Evolutionary conservation across 2,113 vertebrate species (phyloP).

Genomic region (Ivindomyrus marchei): DNA sequence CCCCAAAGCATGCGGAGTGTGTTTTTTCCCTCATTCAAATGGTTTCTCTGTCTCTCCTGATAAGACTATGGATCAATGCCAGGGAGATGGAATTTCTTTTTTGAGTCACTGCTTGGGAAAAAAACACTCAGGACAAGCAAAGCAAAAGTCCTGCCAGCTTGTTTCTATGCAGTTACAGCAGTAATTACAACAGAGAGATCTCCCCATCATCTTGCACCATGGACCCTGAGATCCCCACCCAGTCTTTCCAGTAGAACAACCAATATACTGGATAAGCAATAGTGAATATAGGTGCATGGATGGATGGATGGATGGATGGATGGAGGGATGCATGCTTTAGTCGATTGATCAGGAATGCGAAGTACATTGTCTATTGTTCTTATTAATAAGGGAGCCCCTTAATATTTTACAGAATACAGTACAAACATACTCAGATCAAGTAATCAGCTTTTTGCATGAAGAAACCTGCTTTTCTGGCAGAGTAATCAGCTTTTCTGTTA

Average conservation of each 20-base stretch:
- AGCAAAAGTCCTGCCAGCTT: not conserved
- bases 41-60: not conserved
- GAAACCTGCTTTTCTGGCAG: not conserved
- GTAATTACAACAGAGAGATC: not conserved
- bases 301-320: not conserved
- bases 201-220: not conserved
- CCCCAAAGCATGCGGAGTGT: not conserved
- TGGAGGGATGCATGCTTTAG: not conserved
- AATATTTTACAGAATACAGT: not conserved
- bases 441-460: not conserved
- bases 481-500: not conserved
- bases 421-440: not conserved
- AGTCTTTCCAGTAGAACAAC: not conserved
- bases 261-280: not conserved
- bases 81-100: not conserved
- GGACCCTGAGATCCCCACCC: not conserved
- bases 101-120: not conserved
- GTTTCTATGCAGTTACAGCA: not conserved
- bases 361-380: not conserved
- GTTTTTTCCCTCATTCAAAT: conserved; percentile 1
- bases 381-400: not conserved
- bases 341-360: not conserved
- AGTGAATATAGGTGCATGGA: not conserved
- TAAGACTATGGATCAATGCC: not conserved
- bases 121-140: not conserved